Conservation (phyloP, 2,888 invertebrate species). For the Folsomia manolachei region DNA sequence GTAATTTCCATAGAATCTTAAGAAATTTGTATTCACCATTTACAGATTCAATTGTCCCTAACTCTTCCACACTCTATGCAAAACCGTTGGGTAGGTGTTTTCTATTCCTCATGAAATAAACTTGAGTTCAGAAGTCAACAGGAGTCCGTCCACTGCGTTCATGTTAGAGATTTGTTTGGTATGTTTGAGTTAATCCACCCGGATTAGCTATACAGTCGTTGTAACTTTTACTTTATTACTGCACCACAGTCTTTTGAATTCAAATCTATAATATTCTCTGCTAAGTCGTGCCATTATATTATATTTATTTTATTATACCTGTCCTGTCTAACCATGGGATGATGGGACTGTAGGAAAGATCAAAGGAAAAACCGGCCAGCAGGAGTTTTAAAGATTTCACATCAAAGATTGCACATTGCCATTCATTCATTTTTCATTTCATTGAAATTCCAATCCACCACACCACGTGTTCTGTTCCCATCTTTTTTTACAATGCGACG, state of each 20-base stretch:
- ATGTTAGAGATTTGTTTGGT: no score
- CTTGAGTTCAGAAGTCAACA: constrained; percentile 7
- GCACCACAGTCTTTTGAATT: no score
- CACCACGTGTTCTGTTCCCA: background rate
- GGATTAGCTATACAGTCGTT: no score
- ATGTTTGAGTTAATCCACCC: background rate
- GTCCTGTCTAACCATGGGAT: no score
- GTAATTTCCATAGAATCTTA: constrained; percentile 16
- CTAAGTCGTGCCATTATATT: no score
- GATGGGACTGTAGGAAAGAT: background rate
- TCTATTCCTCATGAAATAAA: background rate
- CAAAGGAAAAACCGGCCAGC: constrained; percentile 2
- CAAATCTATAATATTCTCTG: no score
- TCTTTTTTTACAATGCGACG: constrained; percentile 7
- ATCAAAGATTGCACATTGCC: background rate
- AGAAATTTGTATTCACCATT: constrained; percentile 8
- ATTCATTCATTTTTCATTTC: constrained; percentile 7
- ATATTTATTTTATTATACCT: no score
- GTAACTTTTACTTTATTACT: no score
- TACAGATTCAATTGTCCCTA: constrained; percentile 5
- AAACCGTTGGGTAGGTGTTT: background rate
- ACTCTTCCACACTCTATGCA: constrained; percentile 1
- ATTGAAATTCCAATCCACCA: background rate
- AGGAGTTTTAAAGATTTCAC: constrained; percentile 1
- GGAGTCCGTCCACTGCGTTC: background rate